Base-by-base conservation (phyloP, 2,113 vertebrate species). In the Helogale parvula region DNA sequence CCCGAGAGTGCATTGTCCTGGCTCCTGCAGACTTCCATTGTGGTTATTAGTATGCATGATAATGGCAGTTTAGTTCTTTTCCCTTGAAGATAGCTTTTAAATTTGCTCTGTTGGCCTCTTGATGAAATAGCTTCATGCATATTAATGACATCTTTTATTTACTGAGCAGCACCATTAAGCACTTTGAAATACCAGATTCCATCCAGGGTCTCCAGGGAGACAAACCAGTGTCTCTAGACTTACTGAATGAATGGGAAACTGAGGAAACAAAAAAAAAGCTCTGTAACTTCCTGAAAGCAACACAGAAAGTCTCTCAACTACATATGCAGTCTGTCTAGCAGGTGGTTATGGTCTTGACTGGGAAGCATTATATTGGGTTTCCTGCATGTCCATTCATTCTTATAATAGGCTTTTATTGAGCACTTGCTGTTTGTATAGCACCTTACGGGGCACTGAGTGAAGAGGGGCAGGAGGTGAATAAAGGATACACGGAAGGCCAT, bases 61-160 rank as follows among this genome's bases (percentile, higher is more conserved):
- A 98, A 97, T 96, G 85, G 80, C 76, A 97, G 89, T 95, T 96
- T 94, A 94, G 93, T 97, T 96, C 96, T 98, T 95, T 92, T 88
- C 97, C 95, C 95, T 97, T 97, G 93, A 97, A 98, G 97, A 97
- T 97, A 97, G 96, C 96, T 98, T 98, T 98, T 97, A 98, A 96
- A 98, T 97, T 90, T 97, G 97, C 84, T 97, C 97, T 97, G 83
- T 96, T 97, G 97, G 95, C 96, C 98, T 97, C 96, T 98, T 97
- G 97, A 97, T 96, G 87, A 97, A 97, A 98, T 90, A 98, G 96
- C 96, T 98, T 98, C 94, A 98, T 98, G 94, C 96, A 97, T 98
- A 98, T 97, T 97, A 97, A 97, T 97, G 96, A 72, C 47, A 88
- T 97, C 97, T 97, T 97, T 98, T 98, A 97, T 98, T 98, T 98